Conservation (phyloP, 2,797 vertebrate species). For the Typhlichthys eigenmanni region DNA sequence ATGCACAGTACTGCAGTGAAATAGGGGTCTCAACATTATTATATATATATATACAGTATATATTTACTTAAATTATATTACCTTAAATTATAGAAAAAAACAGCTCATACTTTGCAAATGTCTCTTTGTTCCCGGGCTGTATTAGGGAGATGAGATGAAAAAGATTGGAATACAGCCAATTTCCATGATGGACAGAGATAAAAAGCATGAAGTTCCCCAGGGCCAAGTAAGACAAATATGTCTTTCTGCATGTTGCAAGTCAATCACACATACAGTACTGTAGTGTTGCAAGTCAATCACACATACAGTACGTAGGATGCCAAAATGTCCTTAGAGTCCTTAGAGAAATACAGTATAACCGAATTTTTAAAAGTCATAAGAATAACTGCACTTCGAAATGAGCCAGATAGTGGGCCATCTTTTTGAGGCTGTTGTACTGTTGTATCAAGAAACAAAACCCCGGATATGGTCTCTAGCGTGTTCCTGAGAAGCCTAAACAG, state of each 20-base stretch:
- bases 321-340: not conserved
- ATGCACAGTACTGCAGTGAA: too few species aligned
- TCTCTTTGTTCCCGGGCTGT: constrained; percentile 19
- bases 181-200: constrained; percentile 99
- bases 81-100: too few species aligned
- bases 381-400: not conserved
- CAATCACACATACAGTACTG: not conserved
- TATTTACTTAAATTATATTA: too few species aligned
- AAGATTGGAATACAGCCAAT: constrained; percentile 95
- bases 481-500: not conserved
- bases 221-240: constrained; percentile 86
- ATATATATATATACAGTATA: too few species aligned
- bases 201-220: constrained; percentile 93
- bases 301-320: not conserved
- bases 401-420: not conserved
- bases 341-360: not conserved
- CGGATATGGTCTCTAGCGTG: constrained; percentile 6
- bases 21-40: too few species aligned
- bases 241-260: not conserved
- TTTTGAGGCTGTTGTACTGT: not conserved
- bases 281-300: not conserved
- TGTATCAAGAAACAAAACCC: not conserved
- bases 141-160: constrained; percentile 98
- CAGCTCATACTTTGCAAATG: too few species aligned
- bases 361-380: not conserved